Conservation (phyloP, 2,113 vertebrate species). For the Pogona vitticeps region DNA sequence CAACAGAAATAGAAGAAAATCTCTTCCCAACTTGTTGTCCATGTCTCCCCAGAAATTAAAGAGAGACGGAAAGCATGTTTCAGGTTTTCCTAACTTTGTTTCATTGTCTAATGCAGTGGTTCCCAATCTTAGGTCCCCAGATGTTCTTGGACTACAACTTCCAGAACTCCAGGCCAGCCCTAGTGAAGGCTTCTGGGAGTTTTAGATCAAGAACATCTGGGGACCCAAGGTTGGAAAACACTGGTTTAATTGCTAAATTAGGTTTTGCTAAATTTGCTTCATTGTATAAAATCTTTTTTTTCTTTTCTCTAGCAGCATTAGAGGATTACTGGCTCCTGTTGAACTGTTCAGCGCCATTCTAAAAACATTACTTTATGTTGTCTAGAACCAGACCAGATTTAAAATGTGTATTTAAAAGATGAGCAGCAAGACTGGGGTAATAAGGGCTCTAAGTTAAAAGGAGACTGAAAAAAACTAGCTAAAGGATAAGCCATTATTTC, state of each 20-base stretch:
- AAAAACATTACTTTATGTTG: background rate
- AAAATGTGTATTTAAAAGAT: background rate
- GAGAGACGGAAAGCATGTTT: background rate
- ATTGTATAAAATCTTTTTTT: background rate
- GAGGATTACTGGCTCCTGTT: background rate
- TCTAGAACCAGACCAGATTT: background rate
- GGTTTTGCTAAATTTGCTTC: background rate
- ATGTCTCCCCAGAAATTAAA: background rate
- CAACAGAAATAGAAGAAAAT: too few species aligned
- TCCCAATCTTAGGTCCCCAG: too few species aligned
- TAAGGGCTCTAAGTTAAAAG: background rate
- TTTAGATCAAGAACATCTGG: too few species aligned
- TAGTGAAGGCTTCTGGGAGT: too few species aligned
- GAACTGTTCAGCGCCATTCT: background rate
- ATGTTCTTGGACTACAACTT: too few species aligned
- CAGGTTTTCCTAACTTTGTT: background rate
- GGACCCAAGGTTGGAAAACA: too few species aligned
- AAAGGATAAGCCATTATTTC: background rate
- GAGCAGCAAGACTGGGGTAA: background rate
- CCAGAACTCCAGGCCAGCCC: too few species aligned
- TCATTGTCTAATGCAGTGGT: background rate
- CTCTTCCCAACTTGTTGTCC: background rate
- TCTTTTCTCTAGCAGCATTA: background rate
- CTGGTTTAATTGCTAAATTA: too few species aligned
- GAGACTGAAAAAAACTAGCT: background rate